Conservation (phyloP, 2,888 invertebrate species). For the Dysmachus trigonus region DNA sequence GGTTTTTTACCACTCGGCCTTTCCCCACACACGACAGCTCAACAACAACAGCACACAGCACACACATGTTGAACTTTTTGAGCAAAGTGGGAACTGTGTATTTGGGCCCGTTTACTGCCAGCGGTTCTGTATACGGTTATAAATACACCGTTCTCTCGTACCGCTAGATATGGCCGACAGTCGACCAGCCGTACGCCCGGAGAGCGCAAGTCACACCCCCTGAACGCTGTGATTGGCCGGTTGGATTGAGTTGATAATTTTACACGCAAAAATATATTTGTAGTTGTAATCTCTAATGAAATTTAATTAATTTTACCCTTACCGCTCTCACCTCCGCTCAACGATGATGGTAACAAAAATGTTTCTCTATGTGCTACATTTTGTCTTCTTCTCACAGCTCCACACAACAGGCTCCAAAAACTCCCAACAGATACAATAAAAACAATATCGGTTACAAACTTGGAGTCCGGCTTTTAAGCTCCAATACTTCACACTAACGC, state of each 20-base stretch:
- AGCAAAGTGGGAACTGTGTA: neutral
- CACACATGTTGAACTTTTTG: slow-evolving; percentile 23
- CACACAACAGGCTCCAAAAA: neutral
- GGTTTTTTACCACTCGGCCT: slow-evolving; percentile 2
- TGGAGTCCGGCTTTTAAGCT: neutral
- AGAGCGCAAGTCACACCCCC: slow-evolving; percentile 20
- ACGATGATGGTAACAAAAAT: neutral
- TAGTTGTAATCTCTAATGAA: slow-evolving; percentile 29
- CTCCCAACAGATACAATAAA: neutral
- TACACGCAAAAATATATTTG: neutral
- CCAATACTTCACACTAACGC: neutral
- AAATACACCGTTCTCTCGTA: neutral
- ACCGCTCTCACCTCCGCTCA: neutral
- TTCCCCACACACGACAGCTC: slow-evolving; percentile 1
- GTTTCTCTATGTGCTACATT: neutral
- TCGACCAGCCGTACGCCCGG: neutral
- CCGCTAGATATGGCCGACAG: slow-evolving; percentile 20
- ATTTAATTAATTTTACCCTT: slow-evolving; percentile 45
- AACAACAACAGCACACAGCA: too few species aligned
- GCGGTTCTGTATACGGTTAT: neutral
- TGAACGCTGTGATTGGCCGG: slow-evolving; percentile 10
- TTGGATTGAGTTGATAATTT: neutral
- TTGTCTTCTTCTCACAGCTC: slow-evolving; percentile 9
- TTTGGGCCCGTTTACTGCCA: neutral
- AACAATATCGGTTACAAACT: neutral